Conservation (phyloP, 1,140 invertebrate genomes). For the Hydropsyche tenuis region DNA sequence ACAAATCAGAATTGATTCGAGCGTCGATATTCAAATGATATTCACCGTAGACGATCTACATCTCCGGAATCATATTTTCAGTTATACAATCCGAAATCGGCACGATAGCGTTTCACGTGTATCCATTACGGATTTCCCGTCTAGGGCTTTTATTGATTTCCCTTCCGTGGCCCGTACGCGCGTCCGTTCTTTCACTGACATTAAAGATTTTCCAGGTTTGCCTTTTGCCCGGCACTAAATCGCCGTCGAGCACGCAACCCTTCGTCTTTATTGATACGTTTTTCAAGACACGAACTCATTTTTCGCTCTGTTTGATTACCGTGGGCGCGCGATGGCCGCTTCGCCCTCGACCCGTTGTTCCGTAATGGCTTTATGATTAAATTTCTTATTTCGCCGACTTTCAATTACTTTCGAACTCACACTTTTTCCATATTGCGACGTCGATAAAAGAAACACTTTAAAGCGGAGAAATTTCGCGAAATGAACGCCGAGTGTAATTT, state of each 20-base stretch:
- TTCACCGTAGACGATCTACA: background rate
- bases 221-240: constrained; percentile 25
- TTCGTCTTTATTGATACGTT: constrained; percentile 34
- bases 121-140: constrained; percentile 40
- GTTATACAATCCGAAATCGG: constrained; percentile 22
- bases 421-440: too few species aligned
- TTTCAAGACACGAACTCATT: constrained; percentile 38
- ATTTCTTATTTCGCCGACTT: constrained; percentile 16
- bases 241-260: constrained; percentile 35
- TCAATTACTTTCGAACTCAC: background rate
- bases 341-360: background rate
- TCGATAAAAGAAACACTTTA: too few species aligned
- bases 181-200: constrained; percentile 7
- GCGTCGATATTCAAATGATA: background rate
- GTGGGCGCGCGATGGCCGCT: background rate
- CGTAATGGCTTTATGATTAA: constrained; percentile 26
- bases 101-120: constrained; percentile 34
- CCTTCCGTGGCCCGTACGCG: background rate
- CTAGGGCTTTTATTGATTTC: constrained; percentile 40
- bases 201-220: constrained; percentile 36
- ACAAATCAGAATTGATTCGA: too few species aligned
- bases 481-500: too few species aligned
- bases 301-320: constrained; percentile 36
- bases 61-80: constrained; percentile 12
- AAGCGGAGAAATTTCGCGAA: too few species aligned